phyloP scores from a whole-genome alignment of 2,797 vertebrate species.

The Molossus alvarezi region DNA sequence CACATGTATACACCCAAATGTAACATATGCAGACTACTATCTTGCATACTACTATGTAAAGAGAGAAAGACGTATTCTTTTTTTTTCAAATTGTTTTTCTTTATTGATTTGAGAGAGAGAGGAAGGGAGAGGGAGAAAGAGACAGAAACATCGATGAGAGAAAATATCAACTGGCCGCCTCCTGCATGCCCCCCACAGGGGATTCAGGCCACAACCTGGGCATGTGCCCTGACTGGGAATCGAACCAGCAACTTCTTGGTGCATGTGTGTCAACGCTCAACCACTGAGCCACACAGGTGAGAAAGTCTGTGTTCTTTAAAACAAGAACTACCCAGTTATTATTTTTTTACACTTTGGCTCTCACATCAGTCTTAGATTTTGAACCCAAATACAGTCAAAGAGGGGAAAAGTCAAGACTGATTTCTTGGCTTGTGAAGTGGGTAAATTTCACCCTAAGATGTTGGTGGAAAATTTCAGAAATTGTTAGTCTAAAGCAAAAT shows the following conservation, averaged over 20 bases:
- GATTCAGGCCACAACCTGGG: no score
- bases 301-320: neutral
- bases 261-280: no score
- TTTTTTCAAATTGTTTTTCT: no score
- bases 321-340: neutral
- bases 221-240: no score
- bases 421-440: constrained; percentile 37
- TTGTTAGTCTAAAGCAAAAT: constrained; percentile 30
- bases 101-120: no score
- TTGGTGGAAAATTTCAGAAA: neutral
- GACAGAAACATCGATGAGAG: no score
- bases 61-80: neutral
- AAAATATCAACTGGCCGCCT: no score
- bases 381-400: constrained; percentile 24
- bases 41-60: neutral
- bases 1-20: neutral
- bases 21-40: neutral
- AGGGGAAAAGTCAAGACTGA: neutral
- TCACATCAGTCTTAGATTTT: constrained; percentile 47
- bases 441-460: neutral
- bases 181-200: no score
- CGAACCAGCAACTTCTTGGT: no score
- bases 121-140: no score
- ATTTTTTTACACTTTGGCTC: neutral
- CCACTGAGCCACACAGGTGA: no score